Evolutionary conservation across 2,113 vertebrate genomes (phyloP).

Genomic region (Lepidiolamprologus cunningtoni): DNA sequence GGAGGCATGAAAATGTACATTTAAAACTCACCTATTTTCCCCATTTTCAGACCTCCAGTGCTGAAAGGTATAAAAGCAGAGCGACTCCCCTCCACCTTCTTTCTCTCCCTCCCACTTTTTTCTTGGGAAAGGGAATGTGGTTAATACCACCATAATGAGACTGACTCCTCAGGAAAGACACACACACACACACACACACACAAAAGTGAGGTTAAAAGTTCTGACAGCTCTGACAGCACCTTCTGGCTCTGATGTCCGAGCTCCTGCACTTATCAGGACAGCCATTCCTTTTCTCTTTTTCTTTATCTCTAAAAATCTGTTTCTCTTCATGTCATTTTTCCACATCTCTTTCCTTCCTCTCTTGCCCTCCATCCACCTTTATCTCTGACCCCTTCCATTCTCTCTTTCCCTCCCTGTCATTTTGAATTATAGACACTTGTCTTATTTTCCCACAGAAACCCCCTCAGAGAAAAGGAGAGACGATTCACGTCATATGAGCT

Average conservation of each 20-base stretch:
- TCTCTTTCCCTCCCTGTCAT: background rate
- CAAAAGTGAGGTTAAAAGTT: background rate
- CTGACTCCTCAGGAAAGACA: background rate
- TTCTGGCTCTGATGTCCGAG: background rate
- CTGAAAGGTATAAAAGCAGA: constrained; percentile 9
- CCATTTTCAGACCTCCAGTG: background rate
- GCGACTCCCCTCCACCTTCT: background rate
- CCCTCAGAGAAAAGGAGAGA: background rate
- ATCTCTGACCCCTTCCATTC: background rate
- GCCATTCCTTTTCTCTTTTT: background rate
- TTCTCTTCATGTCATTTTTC: background rate
- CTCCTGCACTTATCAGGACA: background rate
- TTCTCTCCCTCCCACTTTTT: background rate
- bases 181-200: background rate
- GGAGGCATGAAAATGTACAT: background rate
- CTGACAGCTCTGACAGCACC: constrained; percentile 14
- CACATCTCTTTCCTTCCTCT: background rate
- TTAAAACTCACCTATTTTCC: background rate
- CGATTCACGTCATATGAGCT: background rate
- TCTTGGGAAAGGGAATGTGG: constrained; percentile 15
- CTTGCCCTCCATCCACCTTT: background rate
- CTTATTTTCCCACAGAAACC: background rate
- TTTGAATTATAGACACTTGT: background rate
- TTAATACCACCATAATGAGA: constrained; percentile 36
- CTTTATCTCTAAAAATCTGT: background rate